Percentiles rank a stretch among this genome's conserved stretches.
Evolutionary conservation across 2,888 invertebrate species (phyloP).

Genomic region (Barypeithes pellucidus): DNA sequence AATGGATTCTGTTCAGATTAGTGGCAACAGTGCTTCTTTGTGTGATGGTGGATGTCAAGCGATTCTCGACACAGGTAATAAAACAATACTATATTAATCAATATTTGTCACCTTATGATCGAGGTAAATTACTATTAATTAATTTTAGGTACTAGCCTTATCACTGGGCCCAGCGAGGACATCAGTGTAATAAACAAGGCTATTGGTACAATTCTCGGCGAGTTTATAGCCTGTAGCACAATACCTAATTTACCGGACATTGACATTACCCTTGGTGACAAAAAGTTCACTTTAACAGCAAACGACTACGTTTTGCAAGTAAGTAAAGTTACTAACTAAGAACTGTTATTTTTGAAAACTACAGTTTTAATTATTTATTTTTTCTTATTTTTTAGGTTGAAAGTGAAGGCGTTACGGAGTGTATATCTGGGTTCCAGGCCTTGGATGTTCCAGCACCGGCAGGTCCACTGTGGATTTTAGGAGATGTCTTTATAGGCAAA

Average conservation of each 20-base stretch:
- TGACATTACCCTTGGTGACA: slow-evolving; percentile 83
- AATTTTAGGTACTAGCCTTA: slow-evolving; percentile 84
- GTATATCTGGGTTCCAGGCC: slow-evolving; percentile 97
- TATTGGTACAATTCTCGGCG: slow-evolving; percentile 82
- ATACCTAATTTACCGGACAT: slow-evolving; percentile 88
- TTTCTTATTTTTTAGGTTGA: slow-evolving; percentile 32
- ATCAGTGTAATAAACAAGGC: slow-evolving; percentile 86
- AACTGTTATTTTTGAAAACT: too few relatives aligned
- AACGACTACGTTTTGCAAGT: slow-evolving; percentile 92
- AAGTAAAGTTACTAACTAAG: slow-evolving; percentile 62
- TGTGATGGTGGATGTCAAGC: slow-evolving; percentile 92
- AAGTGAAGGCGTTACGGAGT: slow-evolving; percentile 83
- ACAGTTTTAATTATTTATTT: too few relatives aligned
- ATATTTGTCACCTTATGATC: too few relatives aligned
- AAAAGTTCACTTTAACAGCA: slow-evolving; percentile 83
- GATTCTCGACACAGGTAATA: slow-evolving; percentile 91
- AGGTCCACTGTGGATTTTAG: slow-evolving; percentile 98
- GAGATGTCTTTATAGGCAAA: slow-evolving; percentile 97
- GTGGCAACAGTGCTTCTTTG: slow-evolving; percentile 74
- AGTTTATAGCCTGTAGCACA: slow-evolving; percentile 86
- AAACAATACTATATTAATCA: too few relatives aligned
- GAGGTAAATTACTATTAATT: too few relatives aligned
- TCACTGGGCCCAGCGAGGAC: slow-evolving; percentile 92
- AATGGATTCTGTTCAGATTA: slow-evolving; percentile 80
- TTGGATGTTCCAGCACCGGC: slow-evolving; percentile 95